phyloP scores from a whole-genome alignment of 2,888 invertebrate genomes.

The Lycaena phlaeas region DNA sequence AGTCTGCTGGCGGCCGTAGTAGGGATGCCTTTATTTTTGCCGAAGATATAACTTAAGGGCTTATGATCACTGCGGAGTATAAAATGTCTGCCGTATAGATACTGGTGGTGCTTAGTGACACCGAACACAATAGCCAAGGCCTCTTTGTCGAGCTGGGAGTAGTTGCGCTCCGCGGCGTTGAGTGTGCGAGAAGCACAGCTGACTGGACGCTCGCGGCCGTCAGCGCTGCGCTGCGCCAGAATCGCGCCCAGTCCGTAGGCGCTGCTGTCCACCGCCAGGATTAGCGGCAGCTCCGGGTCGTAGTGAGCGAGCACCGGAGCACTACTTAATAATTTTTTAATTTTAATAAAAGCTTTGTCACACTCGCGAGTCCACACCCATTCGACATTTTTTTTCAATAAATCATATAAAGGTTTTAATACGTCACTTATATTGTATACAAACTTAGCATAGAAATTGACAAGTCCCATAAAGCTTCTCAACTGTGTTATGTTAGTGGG shows the following conservation, averaged over 20 bases:
- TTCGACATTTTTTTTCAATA: constrained; percentile 9
- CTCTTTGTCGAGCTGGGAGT: constrained; percentile 24
- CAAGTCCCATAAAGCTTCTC: constrained; percentile 11
- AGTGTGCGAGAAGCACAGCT: constrained; percentile 22
- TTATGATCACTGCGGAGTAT: constrained; percentile 37
- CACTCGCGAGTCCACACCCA: constrained; percentile 9
- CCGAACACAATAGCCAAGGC: constrained; percentile 22
- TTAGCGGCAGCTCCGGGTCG: constrained; percentile 10
- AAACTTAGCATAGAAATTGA: constrained; percentile 13
- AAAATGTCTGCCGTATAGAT: constrained; percentile 16
- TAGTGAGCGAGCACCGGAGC: constrained; percentile 14
- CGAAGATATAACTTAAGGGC: constrained; percentile 37
- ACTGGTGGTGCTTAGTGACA: constrained; percentile 19
- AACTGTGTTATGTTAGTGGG: constrained; percentile 16
- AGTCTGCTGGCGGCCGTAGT: constrained; percentile 26
- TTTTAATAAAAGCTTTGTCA: constrained; percentile 12
- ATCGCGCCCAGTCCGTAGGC: constrained; percentile 10
- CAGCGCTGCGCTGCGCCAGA: constrained; percentile 13
- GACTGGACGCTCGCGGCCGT: constrained; percentile 14
- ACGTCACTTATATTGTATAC: constrained; percentile 9
- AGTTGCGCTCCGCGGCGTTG: constrained; percentile 20
- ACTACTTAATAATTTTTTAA: constrained; percentile 8
- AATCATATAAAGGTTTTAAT: constrained; percentile 10
- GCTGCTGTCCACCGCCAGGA: constrained; percentile 12
- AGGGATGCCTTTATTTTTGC: constrained; percentile 25